A percentile compares a stretch with the other conserved stretches of the same genome.
Conservation (phyloP, 1,140 invertebrate species). For the Conus betulinus region DNA sequence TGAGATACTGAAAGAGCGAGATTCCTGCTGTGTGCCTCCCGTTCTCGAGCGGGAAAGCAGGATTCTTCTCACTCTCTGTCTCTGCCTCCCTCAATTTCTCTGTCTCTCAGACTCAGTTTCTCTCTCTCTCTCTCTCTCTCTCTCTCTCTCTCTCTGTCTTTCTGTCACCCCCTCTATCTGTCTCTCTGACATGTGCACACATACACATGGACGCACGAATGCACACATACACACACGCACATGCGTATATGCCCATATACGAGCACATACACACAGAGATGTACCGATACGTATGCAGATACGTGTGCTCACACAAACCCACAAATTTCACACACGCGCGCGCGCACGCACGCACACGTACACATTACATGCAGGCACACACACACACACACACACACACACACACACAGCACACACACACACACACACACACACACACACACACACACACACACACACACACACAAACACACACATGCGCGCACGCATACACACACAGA, state of each 20-base stretch:
- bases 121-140: not conserved
- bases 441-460: not conserved
- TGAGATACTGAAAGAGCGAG: too few species aligned
- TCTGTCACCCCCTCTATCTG: not conserved
- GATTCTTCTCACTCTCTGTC: too few species aligned
- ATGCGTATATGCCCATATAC: not conserved
- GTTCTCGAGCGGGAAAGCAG: too few species aligned
- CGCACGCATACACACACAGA: too few species aligned
- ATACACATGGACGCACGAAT: not conserved
- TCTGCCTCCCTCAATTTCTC: too few species aligned
- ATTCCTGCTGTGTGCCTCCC: too few species aligned
- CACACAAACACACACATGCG: not conserved
- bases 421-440: not conserved
- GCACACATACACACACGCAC: not conserved
- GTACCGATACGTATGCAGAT: not conserved
- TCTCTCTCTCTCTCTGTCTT: not conserved
- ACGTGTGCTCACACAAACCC: not conserved
- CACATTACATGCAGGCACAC: not conserved
- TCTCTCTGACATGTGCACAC: not conserved
- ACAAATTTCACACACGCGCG: too few species aligned
- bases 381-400: too few species aligned
- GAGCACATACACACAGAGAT: not conserved
- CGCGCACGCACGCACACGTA: not conserved
- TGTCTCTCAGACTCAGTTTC: too few species aligned
- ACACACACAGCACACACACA: not conserved